Base-by-base conservation (phyloP, 1,140 invertebrate genomes). In the Ylistrum balloti region DNA sequence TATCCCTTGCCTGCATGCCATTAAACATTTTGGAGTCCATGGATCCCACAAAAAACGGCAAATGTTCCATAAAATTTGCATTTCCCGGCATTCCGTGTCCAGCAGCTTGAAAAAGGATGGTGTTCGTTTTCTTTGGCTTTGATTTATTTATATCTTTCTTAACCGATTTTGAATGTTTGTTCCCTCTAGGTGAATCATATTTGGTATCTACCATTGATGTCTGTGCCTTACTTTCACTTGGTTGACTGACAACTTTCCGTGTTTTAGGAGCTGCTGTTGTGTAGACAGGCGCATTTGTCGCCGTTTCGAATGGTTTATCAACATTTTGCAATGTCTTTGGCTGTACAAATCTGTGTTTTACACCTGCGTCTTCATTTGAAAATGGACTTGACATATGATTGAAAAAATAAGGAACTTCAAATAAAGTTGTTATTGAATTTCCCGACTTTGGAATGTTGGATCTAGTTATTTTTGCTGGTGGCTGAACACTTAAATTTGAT, bases 11-110 rank as follows among this genome's bases (percentile, higher is more conserved):
- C n/a, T 74, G 56, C 56, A 74, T 74, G n/a, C 56, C 56, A 22
- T n/a, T n/a, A n/a, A 74, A 74, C 56, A 74, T 28, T 74, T 74
- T 74, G n/a, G 56, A 74, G 56, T 74, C 56, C 22, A 74, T n/a
- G 9, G 56, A 1, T 74, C 56, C 56, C 22, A 74, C 1, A 74
- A 74, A 74, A n/a, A 74, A 74, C 56, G 56, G 56, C 22, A 74
- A 28, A 28, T 74, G 22, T 74, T 74, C n/a, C 56, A 74, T 74
- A n/a, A 74, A 74, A n/a, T 28, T 74, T 74, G 56, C 56, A 28
- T 74, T 28, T 5, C n/a, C 28, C 9, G n/a, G 20, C 5, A 74
- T 74, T 28, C 56, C 56, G 2, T 17, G 56, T 7, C 22, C 22
- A 3, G 22, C 56, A 17, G 56, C 11, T 28, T 28, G 5, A n/a